Evolutionary conservation across 2,113 vertebrate genomes (phyloP).

Genomic region (Tenebrosternarchus preto): DNA sequence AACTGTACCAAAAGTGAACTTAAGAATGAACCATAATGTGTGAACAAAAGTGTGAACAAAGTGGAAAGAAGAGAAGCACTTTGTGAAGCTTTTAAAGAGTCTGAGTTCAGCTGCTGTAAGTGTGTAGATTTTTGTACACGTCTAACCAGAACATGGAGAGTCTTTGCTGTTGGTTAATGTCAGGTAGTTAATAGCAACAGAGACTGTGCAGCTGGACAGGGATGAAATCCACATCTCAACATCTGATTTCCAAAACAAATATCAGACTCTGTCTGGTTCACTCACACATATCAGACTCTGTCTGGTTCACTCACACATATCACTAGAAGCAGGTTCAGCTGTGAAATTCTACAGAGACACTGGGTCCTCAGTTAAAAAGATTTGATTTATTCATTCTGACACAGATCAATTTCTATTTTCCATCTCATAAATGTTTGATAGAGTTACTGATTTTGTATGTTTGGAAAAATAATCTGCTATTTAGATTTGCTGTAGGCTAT

Average conservation of each 20-base stretch:
- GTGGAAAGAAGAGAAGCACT: no score
- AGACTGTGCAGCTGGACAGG: constrained; percentile 20
- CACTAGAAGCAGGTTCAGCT: no score
- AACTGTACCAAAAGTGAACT: no score
- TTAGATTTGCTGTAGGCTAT: constrained; percentile 25
- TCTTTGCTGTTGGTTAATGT: background rate
- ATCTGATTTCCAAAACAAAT: background rate
- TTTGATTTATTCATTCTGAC: background rate
- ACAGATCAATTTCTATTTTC: background rate
- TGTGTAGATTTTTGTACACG: background rate
- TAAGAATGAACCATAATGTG: no score
- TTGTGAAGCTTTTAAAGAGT: no score
- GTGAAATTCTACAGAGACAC: no score
- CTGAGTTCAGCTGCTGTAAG: background rate
- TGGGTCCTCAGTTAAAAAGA: background rate
- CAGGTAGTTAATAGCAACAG: constrained; percentile 13
- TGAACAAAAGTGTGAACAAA: no score
- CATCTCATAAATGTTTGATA: background rate
- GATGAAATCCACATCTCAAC: no score
- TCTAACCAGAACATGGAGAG: background rate
- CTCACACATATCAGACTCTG: no score
- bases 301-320: background rate
- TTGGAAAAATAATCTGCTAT: background rate
- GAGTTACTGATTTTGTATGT: background rate
- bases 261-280: no score